A percentile compares a stretch with the other conserved stretches of the same genome.
Conservation (phyloP, 2,113 vertebrate species). For the Eleginops maclovinus region DNA sequence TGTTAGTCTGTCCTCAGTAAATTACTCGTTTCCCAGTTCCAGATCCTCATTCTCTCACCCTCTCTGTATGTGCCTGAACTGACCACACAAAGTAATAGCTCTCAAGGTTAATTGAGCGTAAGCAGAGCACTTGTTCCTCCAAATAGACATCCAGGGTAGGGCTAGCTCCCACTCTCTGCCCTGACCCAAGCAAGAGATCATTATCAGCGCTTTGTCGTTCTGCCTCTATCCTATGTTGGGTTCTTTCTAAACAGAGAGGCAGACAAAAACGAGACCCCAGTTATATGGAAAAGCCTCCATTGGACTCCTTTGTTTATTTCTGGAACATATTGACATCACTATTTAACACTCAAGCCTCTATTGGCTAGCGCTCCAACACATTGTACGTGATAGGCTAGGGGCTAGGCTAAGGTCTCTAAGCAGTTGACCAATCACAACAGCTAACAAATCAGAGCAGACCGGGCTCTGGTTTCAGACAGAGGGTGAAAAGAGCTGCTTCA, state of each 20-base stretch:
- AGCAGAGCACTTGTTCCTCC: conserved; percentile 70
- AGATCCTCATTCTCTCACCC: not conserved
- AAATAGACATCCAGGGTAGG: conserved; percentile 70
- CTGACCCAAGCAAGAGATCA: conserved; percentile 62
- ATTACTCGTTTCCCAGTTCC: conserved; percentile 64
- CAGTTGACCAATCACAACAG: no score
- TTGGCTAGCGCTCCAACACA: no score
- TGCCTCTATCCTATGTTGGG: conserved; percentile 22
- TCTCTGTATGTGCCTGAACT: conserved; percentile 14
- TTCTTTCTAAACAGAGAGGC: conserved; percentile 16
- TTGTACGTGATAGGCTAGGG: no score
- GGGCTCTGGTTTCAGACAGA: no score
- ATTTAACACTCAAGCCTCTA: no score
- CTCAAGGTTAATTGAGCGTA: conserved; percentile 77
- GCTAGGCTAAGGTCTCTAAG: no score
- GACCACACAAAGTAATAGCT: conserved; percentile 61
- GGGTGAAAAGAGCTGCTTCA: no score
- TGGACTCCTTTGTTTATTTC: no score
- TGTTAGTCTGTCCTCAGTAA: conserved; percentile 60
- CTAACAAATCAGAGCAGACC: no score
- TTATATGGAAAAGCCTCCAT: no score
- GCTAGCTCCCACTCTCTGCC: conserved; percentile 37
- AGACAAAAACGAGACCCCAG: no score
- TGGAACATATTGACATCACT: no score
- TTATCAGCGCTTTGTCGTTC: conserved; percentile 50